Evolutionary conservation across 2,797 vertebrate genomes (phyloP), one percentile per base, ranked within the genome.

Genomic region (Leucoraja ocellata): DNA sequence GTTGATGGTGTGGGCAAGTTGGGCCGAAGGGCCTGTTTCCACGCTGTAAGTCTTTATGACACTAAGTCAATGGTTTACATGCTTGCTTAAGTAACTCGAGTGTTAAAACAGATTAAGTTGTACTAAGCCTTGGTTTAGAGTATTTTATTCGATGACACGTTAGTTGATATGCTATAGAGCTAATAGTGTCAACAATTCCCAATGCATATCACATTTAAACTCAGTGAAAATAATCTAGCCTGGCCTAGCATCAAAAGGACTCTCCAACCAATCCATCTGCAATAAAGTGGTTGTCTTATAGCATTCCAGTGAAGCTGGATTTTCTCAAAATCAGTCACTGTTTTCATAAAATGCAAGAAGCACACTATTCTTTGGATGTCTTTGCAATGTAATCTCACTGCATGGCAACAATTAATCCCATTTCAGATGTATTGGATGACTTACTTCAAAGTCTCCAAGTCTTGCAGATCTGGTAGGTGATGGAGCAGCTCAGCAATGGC

Each of bases 401-500:
- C 9, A 88, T 32, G 84, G 16, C n/a, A 3, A 88, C 68, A 88
- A 88, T 18, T 28, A 88, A 65, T 58, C 81, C 10, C 1, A 3
- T 9, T 61, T 61, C 54, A 28, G 8, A 83, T 21, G 21, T 63
- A 86, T 68, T 23, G 84, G 63, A 88, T 68, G 76, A 0, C 94
- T 96, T 96, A 99, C 98, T 97, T 96, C 79, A 99, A 95, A 0
- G 95, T 95, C 73, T 94, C 96, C 93, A 99, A 95, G 54, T 95
- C 95, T 0, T 46, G 93, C 84, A 98, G 94, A 93, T 36, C 39
- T 0, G 97, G 96, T 74, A 98, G 94, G 68, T 94, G 93, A 39
- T 32, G 93, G 79, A 98, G 94, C 78, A 98, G 94, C 36, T 86
- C 96, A 94, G 96, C 76, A 7, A 98, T 93, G 18, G 96, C 96